Conservation (phyloP, 2,888 invertebrate genomes). For the Rhagonycha fulva region DNA sequence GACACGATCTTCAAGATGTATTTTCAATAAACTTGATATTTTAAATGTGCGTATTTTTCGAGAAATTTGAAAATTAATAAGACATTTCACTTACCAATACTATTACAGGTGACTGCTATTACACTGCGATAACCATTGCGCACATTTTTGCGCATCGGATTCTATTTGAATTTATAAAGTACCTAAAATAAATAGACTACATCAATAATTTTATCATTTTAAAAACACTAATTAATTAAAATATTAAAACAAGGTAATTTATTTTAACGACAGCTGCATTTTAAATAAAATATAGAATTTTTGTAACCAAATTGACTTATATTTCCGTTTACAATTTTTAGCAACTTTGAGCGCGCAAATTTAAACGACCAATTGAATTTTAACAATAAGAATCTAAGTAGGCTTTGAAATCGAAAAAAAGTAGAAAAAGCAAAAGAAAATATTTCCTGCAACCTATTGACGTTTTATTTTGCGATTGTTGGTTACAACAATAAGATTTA, state of each 20-base stretch:
- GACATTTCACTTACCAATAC: constrained; percentile 57
- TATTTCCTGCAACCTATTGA: background rate
- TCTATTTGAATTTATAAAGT: background rate
- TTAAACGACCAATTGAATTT: background rate
- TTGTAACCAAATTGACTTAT: constrained; percentile 1
- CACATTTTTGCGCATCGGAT: constrained; percentile 48
- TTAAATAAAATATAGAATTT: background rate
- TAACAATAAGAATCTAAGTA: background rate
- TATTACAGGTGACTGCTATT: constrained; percentile 62
- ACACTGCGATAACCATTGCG: constrained; percentile 55
- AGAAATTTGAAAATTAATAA: constrained; percentile 46
- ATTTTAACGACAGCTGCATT: background rate
- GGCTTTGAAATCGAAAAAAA: background rate
- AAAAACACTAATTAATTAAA: background rate
- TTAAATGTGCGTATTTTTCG: constrained; percentile 46
- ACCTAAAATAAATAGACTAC: background rate
- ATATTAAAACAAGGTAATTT: background rate
- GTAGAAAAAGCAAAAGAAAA: background rate
- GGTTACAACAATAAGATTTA: background rate
- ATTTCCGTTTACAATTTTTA: constrained; percentile 7
- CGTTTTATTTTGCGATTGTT: background rate
- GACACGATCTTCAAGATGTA: constrained; percentile 21
- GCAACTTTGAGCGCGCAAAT: background rate
- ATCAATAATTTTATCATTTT: background rate
- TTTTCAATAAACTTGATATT: constrained; percentile 37